A percentile compares a stretch with the other conserved stretches of the same genome.
Evolutionary conservation across 2,888 invertebrate genomes (phyloP).

Genomic region (Phalangium opilio): DNA sequence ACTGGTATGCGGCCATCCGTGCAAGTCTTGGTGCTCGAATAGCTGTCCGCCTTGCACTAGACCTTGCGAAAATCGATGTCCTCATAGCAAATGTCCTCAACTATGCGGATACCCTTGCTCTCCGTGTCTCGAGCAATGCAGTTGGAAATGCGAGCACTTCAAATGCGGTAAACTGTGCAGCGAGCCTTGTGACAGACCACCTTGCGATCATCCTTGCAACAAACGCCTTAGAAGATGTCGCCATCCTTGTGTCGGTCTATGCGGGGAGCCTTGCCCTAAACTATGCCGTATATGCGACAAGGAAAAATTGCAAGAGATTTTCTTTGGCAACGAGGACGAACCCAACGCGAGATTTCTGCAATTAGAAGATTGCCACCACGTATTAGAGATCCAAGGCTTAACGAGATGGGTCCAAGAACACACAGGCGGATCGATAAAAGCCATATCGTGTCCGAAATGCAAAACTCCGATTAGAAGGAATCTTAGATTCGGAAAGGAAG

Average conservation of each 20-base stretch:
- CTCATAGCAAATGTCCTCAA: conserved; percentile 25
- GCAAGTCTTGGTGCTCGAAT: conserved; percentile 27
- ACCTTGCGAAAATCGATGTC: conserved; percentile 27
- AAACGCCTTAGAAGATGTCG: conserved; percentile 36
- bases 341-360: conserved; percentile 21
- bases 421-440: conserved; percentile 8
- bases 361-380: too few species aligned
- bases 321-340: too few species aligned
- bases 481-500: too few species aligned
- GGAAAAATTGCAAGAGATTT: conserved; percentile 1
- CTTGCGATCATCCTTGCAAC: conserved; percentile 29
- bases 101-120: conserved; percentile 25
- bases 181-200: conserved; percentile 29
- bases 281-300: conserved; percentile 42
- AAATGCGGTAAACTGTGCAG: conserved; percentile 27
- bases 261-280: conserved; percentile 51
- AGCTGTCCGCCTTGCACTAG: conserved; percentile 30
- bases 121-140: conserved; percentile 29
- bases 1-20: conserved; percentile 32
- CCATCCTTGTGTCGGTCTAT: conserved; percentile 51
- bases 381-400: conserved; percentile 26
- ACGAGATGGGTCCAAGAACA: conserved; percentile 7
- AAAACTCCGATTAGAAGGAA: too few species aligned
- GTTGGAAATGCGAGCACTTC: conserved; percentile 27
- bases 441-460: too few species aligned